Percentiles rank a stretch among this genome's conserved stretches.
Conservation (phyloP, 2,888 invertebrate genomes). For the Conus canariensis region DNA sequence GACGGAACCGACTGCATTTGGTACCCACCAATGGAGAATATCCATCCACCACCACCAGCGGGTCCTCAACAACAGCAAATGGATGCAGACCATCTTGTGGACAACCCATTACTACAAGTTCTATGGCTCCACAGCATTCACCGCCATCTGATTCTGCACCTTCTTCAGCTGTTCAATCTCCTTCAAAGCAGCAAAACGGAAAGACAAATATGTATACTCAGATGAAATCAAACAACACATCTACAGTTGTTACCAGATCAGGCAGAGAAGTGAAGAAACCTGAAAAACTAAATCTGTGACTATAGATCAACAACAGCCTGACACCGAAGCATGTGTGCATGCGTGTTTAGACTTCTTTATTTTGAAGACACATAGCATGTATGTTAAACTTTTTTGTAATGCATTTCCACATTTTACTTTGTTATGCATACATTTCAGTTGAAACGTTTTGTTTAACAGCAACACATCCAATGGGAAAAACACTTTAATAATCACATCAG, state of each 20-base stretch:
- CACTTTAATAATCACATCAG: not conserved
- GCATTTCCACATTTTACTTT: not conserved
- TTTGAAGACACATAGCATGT: too few relatives aligned
- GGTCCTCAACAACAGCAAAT: not conserved
- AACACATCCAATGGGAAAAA: too few relatives aligned
- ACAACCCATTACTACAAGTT: not conserved
- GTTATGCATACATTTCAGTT: not conserved
- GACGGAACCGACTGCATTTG: not conserved
- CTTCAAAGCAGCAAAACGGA: not conserved
- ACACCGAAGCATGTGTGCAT: too few relatives aligned
- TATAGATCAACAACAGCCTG: too few relatives aligned
- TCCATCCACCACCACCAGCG: not conserved
- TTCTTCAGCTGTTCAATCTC: not conserved
- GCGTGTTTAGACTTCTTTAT: not conserved
- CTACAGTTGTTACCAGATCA: not conserved
- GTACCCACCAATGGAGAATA: not conserved
- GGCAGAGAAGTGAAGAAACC: constrained; percentile 1
- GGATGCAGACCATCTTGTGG: not conserved
- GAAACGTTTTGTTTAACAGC: not conserved
- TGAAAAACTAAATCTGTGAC: too few relatives aligned
- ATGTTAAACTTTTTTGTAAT: not conserved
- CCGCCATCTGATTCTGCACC: not conserved
- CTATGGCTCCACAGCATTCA: not conserved
- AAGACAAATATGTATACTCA: not conserved
- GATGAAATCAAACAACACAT: not conserved